phyloP scores from a whole-genome alignment of 35 echinoderm and acorn worm species.

The Chiridota heheva region DNA sequence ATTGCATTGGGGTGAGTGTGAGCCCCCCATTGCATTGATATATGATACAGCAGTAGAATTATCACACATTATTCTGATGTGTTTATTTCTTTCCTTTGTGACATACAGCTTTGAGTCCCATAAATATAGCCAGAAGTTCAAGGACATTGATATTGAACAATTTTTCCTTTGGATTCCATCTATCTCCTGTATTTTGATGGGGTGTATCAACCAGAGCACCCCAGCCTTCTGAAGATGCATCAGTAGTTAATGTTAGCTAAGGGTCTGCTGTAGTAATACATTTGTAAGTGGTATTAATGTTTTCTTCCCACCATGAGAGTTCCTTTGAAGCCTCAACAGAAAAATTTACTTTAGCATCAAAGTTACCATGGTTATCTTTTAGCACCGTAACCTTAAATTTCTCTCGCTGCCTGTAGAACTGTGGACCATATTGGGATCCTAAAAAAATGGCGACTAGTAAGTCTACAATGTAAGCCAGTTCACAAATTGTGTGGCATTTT shows the following conservation, averaged over 20 bases:
- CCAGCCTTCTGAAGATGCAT: slow-evolving; percentile 19
- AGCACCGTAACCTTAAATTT: neutral
- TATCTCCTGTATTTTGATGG: neutral
- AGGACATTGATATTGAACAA: slow-evolving; percentile 25
- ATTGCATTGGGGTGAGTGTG: slow-evolving; percentile 19
- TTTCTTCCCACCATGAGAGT: slow-evolving; percentile 23
- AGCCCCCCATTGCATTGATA: slow-evolving; percentile 41
- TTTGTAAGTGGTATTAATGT: neutral
- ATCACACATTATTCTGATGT: slow-evolving; percentile 42
- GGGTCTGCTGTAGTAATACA: neutral
- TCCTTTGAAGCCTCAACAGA: neutral
- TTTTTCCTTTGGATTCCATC: neutral
- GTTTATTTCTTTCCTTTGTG: neutral
- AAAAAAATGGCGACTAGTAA: slow-evolving; percentile 19
- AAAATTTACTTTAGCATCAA: neutral
- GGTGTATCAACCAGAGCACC: neutral
- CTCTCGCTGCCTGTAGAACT: slow-evolving; percentile 18
- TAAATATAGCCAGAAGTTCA: slow-evolving; percentile 13
- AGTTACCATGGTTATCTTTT: neutral
- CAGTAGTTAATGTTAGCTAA: neutral
- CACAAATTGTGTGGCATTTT: neutral
- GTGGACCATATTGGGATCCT: slow-evolving; percentile 26
- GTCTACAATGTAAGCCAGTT: neutral
- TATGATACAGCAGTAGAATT: slow-evolving; percentile 42
- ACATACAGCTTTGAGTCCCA: slow-evolving; percentile 22